phyloP scores from a whole-genome alignment of 2,797 vertebrate genomes.

The Pangasius sanitwongsei region DNA sequence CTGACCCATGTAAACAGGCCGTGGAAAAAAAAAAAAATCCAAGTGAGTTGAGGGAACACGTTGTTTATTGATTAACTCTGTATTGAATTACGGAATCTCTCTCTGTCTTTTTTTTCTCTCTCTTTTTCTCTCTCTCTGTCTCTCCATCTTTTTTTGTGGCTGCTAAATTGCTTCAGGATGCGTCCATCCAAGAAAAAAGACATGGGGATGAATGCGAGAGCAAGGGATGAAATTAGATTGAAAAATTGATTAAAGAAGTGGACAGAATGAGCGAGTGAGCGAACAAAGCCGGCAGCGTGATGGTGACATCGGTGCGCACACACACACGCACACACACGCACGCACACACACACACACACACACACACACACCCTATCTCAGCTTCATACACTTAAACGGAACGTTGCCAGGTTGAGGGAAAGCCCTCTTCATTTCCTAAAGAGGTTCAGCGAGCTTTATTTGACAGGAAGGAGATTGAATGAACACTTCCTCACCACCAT shows the following conservation, averaged over 20 bases:
- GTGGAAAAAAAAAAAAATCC: slow-evolving; percentile 58
- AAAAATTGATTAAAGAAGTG: slow-evolving; percentile 57
- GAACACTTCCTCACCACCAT: slow-evolving; percentile 1
- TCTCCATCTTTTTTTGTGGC: slow-evolving; percentile 12
- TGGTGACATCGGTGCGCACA: slow-evolving; percentile 25
- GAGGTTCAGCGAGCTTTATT: slow-evolving; percentile 9
- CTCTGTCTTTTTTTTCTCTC: slow-evolving; percentile 25
- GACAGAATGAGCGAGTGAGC: slow-evolving; percentile 26
- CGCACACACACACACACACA: neutral
- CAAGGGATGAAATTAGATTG: slow-evolving; percentile 58
- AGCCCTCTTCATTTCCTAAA: slow-evolving; percentile 38
- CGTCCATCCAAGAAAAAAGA: slow-evolving; percentile 37
- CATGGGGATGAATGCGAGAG: slow-evolving; percentile 12
- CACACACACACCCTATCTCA: neutral
- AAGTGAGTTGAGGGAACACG: slow-evolving; percentile 56
- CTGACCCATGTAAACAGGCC: slow-evolving; percentile 60
- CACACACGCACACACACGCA: neutral
- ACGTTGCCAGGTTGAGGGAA: slow-evolving; percentile 28
- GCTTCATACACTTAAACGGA: neutral
- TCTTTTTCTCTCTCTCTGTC: neutral
- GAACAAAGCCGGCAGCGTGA: slow-evolving; percentile 27
- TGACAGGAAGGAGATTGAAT: slow-evolving; percentile 8
- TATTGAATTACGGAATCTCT: slow-evolving; percentile 65
- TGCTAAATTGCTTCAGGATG: slow-evolving; percentile 53
- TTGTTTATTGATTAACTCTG: slow-evolving; percentile 62